Base-by-base conservation (phyloP, 2,888 invertebrate species). In the Euphydryas editha region DNA sequence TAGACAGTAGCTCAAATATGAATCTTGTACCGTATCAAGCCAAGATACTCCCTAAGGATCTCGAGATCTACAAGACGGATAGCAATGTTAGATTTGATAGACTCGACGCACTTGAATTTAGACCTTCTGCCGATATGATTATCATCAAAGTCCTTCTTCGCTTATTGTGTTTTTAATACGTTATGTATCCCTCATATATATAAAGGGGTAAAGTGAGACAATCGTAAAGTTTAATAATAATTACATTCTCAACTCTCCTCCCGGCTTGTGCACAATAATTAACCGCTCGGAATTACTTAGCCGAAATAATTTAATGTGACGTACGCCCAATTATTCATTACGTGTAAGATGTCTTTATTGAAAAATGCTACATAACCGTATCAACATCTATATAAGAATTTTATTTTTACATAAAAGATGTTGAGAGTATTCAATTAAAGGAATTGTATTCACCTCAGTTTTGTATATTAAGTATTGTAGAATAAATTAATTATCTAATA, bases 151-250 rank as follows among this genome's bases (percentile, higher is more conserved):
- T 81, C 54, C 72, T 67, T 70, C 76, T 78, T 67, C 47, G 64
- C 39, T 61, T 59, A 21, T 51, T 46, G 59, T 75, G 70, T 71
- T 68, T 73, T 74, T 84, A 78, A 69, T 78, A 69, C 81, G 71
- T 82, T 81, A 74, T 70, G 72, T 59, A 65, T 71, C 64, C 63
- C 59, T 67, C 60, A 67, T 69, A 75, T 73, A 78, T 81, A 84
- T 79, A 85, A 90, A 88, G 89, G 92, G 92, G 92, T 92, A 90
- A 91, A 90, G 89, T 91, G 92, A 92, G 91, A 92, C 92, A 92
- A 92, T 92, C 92, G 92, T 92, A 92, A 92, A 92, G 87, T 92
- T 92, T 92, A 92, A 92, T 92, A 92, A 92, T 92, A 92, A 92
- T 92, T 92, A 92, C 91, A 92, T 92, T 92, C 90, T 90, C 92